A percentile compares a stretch with the other conserved stretches of the same genome.
Evolutionary conservation across 2,113 vertebrate genomes (phyloP).

Genomic region (Saguinus imperator): DNA sequence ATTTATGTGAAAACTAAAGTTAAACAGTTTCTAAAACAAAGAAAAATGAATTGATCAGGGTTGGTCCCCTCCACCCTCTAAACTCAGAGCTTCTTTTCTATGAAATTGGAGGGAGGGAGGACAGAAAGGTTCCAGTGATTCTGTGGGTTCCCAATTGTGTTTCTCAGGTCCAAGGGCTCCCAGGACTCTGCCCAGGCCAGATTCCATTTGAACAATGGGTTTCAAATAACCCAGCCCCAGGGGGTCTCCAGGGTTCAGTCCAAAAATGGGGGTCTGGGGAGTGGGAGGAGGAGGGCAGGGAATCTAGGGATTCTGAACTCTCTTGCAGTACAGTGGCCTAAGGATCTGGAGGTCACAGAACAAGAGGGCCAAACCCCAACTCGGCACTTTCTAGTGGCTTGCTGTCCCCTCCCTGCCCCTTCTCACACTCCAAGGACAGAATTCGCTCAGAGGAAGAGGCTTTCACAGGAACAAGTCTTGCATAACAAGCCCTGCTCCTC

Average conservation of each 20-base stretch:
- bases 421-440: not conserved
- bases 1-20: not conserved
- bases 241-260: not conserved
- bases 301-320: not conserved
- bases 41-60: not conserved
- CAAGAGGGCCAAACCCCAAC: not conserved
- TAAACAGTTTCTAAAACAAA: not conserved
- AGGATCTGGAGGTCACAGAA: not conserved
- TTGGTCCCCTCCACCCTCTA: not conserved
- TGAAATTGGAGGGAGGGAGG: not conserved
- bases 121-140: not conserved
- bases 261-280: not conserved
- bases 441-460: conserved; percentile 30
- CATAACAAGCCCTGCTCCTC: conserved; percentile 66
- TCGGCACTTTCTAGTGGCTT: not conserved
- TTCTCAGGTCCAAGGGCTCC: not conserved
- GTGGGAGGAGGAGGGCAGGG: not conserved
- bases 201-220: not conserved
- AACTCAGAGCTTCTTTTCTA: not conserved
- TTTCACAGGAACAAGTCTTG: conserved; percentile 74
- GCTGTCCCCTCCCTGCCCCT: conserved; percentile 18
- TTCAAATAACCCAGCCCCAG: not conserved
- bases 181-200: not conserved
- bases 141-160: not conserved
- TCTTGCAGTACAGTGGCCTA: not conserved